Base-by-base conservation (phyloP, 2,113 vertebrate species). In the Gobius niger region DNA sequence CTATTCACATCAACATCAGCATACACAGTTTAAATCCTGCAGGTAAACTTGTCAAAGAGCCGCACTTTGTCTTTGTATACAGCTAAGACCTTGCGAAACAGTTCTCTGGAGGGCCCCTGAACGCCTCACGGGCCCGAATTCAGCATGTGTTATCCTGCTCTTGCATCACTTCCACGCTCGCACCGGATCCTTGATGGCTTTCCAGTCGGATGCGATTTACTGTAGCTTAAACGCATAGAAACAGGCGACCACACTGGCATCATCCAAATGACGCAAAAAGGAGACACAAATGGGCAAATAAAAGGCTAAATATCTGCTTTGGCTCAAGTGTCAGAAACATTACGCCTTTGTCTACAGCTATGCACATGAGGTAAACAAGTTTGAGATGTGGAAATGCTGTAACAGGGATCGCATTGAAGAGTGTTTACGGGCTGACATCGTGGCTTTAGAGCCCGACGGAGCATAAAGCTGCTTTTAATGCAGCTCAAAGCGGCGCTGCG, bases 121-220 rank as follows among this genome's bases (percentile, higher is more conserved):
- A 60, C 51, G 41, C 14, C 60, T 7, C 14, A 15, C 7, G 51
- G 44, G 46, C 67, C 46, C 5, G 41, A 7, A 63, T 18, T 40
- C 63, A 14, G 15, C 24, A 13, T 54, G 49, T 47, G 68, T 67
- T 66, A 41, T 56, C 44, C 46, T n/a, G 49, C 11, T 67, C 44
- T 67, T 69, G 57, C 73, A 50, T 75, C 65, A 76, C 52, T 62
- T 9, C 14, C 44, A 51, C 42, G 41, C 44, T 62, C 56, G 56
- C 40, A 50, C 41, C 19, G 67, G 60, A 54, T 51, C 68, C 46
- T 63, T 54, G 42, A 61, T 60, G 54, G 56, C 54, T 40, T 54
- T 75, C 64, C 44, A 65, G 15, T 24, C 54, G 61, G 51, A 63
- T 49, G 52, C 67, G 47, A 47, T 75, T 47, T 41, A 41, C 47